Base-by-base conservation (phyloP, 2,797 vertebrate genomes). In the Chromobotia macracanthus region DNA sequence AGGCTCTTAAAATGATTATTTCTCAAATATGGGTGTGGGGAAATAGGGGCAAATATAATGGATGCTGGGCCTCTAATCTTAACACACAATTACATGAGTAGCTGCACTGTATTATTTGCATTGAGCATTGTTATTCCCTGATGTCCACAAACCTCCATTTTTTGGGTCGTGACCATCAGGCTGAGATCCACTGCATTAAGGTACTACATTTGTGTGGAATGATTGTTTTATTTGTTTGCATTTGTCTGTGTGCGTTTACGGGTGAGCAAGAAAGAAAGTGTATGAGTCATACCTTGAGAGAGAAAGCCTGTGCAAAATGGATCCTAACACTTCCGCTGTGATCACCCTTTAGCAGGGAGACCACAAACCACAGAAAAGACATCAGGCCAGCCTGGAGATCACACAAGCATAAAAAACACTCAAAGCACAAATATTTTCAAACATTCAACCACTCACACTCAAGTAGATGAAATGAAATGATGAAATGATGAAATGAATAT, bases 281-380 rank as follows among this genome's bases (percentile, higher is more conserved):
- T 61, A 71, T 77, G 71, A 31, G 50, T 78, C 0, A 0, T 89
- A 98, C 97, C 95, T 92, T 94, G 18, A 98, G 84, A 86, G 95
- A 97, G 90, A 97, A 96, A 3, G 97, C 95, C 87, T 96, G 95
- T 7, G 90, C 92, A 0, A 99, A 85, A 81, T 97, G 94, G 73
- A 98, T 90, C 31, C 94, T 93, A 82, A 92, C 90, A 13, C 91
- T 94, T 83, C 92, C 93, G 78, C 72, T 75, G 31, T 89, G 86
- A 80, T 80, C 89, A 65, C 75, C 84, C 87, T 90, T 89, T 71
- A 92, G 80, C 53, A 87, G 35, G 31, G 86, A 90, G 73, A 81
- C 77, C 38, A 91, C 80, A 87, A 86, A 86, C 60, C 48, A 51
- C 78, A 91, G 67, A 58, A 86, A 44, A 82, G 87, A 86, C 72